These are phyloP conservation scores for Ailuropoda melanoleuca DNA, from an alignment of 2,113 vertebrate genomes.

Conservation along the genomic window DNA sequence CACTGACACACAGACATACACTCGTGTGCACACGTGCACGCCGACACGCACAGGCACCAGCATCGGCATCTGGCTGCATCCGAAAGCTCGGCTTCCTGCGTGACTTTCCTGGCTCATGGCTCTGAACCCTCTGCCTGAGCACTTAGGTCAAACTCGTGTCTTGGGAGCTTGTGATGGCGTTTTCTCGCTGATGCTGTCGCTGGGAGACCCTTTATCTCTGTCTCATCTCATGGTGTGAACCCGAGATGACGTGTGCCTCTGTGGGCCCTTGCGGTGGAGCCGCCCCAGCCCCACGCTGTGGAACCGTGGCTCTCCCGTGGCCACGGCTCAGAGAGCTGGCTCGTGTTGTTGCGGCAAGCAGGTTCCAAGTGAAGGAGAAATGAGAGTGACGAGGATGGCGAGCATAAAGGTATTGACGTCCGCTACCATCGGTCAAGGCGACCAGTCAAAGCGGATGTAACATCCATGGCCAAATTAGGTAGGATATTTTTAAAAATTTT, in stretches of 20 bases:
- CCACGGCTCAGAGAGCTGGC: not conserved
- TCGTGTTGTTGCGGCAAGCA: fast-evolving
- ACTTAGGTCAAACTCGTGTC: not conserved
- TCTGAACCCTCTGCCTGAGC: not conserved
- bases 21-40: not conserved
- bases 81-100: too few relatives aligned
- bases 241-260: not conserved
- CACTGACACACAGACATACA: not conserved
- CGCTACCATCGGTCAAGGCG: not conserved
- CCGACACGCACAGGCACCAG: not conserved
- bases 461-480: not conserved
- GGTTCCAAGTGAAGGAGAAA: not conserved
- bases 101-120: not conserved
- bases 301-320: fast-evolving
- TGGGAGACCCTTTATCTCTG: not conserved
- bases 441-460: fast-evolving
- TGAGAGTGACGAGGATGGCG: not conserved
- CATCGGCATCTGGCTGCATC: too few relatives aligned
- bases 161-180: too few relatives aligned
- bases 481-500: not conserved
- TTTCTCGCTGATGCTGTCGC: not conserved
- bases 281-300: fast-evolving
- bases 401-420: too few relatives aligned
- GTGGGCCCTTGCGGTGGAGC: fast-evolving
- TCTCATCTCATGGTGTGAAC: not conserved